Evolutionary conservation across 2,888 invertebrate species (phyloP), one percentile per base, ranked within the genome.

Genomic region (Noctua janthe): DNA sequence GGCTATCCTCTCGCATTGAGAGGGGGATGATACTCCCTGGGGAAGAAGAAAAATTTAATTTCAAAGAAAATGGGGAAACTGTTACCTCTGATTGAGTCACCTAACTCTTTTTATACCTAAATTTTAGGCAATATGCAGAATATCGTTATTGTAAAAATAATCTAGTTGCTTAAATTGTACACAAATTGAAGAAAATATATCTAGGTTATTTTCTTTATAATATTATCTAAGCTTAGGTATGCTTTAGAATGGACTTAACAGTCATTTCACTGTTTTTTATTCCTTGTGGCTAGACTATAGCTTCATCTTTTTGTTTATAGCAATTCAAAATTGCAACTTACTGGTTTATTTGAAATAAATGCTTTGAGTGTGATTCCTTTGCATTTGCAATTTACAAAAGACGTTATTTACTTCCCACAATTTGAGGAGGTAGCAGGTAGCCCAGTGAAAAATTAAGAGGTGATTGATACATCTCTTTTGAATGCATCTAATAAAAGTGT

Each of bases 1-100:
- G 0, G 98, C 98, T 74, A 98, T 97, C 74, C 97, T 97, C 91
- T 98, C 97, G 90, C 98, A 98, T 90, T 98, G 97, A 23, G 97
- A 96, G 51, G 96, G 96, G 54, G 97, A 97, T 82, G 97, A 97
- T 1, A 98, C 97, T 11, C 98, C 98, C 98, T 98, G 92, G 76
- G 94, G 93, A 82, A 72, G 5, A 75, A 72, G 0, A 3, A 0
- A 76, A 49, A 23, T 17, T n/a, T 29, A 0, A 51, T 17, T 17
- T 23, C 6, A 23, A 23, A 5, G 23, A 23, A 39, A 39, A 23
- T 66, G 23, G 29, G 29, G 62, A 29, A 62, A 29, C 29, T 5
- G 13, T 5, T n/a, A 13, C 5, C n/a, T n/a, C 13, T 59, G 59
- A n/a, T 59, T 59, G n/a, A n/a, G 29, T 62, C 15, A 15, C 2